Conservation (phyloP, 2,797 vertebrate genomes). For the Philypnodon macrostomus region DNA sequence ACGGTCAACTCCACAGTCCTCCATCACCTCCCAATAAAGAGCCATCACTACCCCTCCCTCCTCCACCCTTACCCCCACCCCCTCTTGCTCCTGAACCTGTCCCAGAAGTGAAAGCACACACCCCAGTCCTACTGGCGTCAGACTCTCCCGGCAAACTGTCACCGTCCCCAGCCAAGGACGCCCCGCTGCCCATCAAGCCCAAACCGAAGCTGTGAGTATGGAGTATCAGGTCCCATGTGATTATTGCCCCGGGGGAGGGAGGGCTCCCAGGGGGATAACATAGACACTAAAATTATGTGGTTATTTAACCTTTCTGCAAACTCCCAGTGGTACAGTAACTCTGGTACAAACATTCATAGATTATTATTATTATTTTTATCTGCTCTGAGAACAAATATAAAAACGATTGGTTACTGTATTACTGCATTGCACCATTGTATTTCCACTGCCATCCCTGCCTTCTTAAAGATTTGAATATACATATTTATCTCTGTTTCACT, state of each 20-base stretch:
- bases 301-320: constrained; percentile 8
- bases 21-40: constrained; percentile 54
- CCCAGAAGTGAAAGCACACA: constrained; percentile 13
- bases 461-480: too few species aligned
- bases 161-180: constrained; percentile 81
- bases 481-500: too few species aligned
- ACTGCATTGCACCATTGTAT: too few species aligned
- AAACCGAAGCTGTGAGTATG: constrained; percentile 97
- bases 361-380: background rate
- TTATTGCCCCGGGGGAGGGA: constrained; percentile 21
- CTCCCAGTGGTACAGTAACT: background rate
- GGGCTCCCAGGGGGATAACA: background rate
- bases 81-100: constrained; percentile 29
- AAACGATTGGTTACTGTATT: background rate
- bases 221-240: constrained; percentile 13
- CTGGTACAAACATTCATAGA: too few species aligned
- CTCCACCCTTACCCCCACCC: constrained; percentile 34
- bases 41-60: constrained; percentile 26
- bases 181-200: constrained; percentile 89
- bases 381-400: background rate
- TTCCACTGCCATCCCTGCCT: too few species aligned
- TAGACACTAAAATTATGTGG: background rate
- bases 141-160: constrained; percentile 56
- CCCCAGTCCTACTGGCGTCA: constrained; percentile 22
- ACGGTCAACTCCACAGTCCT: constrained; percentile 67